A percentile compares a stretch with the other conserved stretches of the same genome.
phyloP scores from a whole-genome alignment of 2,888 invertebrate genomes.

The Drosophila imparisetae region DNA sequence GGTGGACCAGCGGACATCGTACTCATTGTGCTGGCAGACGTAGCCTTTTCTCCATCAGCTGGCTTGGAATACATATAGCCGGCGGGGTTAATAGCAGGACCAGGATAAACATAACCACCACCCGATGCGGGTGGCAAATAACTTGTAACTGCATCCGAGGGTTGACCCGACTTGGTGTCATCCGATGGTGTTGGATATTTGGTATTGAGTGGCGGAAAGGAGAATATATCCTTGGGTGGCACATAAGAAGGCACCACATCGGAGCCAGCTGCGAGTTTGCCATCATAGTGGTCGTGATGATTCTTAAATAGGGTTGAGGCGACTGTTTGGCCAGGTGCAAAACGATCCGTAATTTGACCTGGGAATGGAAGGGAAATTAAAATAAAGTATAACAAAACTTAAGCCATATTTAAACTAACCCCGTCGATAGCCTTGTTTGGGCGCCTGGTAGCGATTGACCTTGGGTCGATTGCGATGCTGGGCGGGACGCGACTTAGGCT shows the following conservation, averaged over 20 bases:
- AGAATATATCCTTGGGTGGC: conserved; percentile 78
- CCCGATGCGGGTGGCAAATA: conserved; percentile 83
- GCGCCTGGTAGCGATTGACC: conserved; percentile 36
- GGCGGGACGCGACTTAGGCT: conserved; percentile 28
- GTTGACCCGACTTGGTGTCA: conserved; percentile 69
- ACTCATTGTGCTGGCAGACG: conserved; percentile 70
- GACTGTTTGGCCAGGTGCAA: conserved; percentile 83
- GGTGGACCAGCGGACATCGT: conserved; percentile 27
- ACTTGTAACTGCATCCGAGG: conserved; percentile 78
- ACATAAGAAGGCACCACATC: conserved; percentile 73
- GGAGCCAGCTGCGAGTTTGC: conserved; percentile 66
- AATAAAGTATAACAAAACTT: conserved; percentile 4
- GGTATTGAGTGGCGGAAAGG: conserved; percentile 83
- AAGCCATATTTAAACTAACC: conserved; percentile 68
- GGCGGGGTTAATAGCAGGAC: conserved; percentile 42
- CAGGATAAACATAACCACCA: conserved; percentile 61
- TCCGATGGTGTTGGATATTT: conserved; percentile 81
- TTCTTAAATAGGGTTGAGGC: conserved; percentile 72
- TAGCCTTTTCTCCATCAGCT: conserved; percentile 58
- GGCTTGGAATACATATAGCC: conserved; percentile 68
- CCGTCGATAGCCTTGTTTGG: conserved; percentile 44
- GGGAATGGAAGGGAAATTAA: conserved; percentile 5
- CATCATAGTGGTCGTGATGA: conserved; percentile 54
- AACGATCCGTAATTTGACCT: conserved; percentile 81
- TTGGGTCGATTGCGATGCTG: conserved; percentile 42